Evolutionary conservation across 2,797 vertebrate species (phyloP), one percentile per base, ranked within the genome.

Genomic region (Sebastes wilsoni): DNA sequence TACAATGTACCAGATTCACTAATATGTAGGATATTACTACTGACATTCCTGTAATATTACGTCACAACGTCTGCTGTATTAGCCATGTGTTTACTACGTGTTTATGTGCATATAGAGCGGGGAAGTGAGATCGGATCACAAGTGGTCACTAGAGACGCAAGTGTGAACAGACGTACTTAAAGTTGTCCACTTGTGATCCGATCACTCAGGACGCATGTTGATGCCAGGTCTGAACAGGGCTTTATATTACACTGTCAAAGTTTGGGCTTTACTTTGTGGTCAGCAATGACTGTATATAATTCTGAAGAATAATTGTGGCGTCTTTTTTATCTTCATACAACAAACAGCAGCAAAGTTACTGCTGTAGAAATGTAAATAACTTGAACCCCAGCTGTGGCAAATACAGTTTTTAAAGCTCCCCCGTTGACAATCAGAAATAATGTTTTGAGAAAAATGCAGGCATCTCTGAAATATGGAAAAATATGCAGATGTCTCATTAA

Each of bases 401-500:
- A 65, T 34, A 68, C 27, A 32, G 7, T 55, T 65, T 32, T 25
- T 49, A 25, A 12, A 12, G 5, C 16, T 18, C 25, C 25, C 25
- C 25, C 16, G 38, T 62, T n/a, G 46, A 64, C 38, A 69, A 13
- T 62, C 13, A 59, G 34, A 66, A 64, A 64, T 30, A 8, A 59
- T 38, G 46, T 49, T 25, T 60, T 30, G 25, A 11, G 66, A 72
- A 32, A 52, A 67, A 54, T 38, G 46, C 11, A 56, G 2, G 10
- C 36, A 52, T 56, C 59, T 61, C 25, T 58, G n/a, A 76, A 66
- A 66, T 72, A 28, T 23, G 22, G 16, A 36, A 30, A 46, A 30
- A 36, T 8, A 49, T 73, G 30, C 54, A 69, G 62, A 49, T 67
- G 52, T 72, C 28, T 56, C 16, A 60, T 79, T 72, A 68, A 32